phyloP scores from a whole-genome alignment of 2,113 vertebrate genomes.

The Aegotheles bennettii region DNA sequence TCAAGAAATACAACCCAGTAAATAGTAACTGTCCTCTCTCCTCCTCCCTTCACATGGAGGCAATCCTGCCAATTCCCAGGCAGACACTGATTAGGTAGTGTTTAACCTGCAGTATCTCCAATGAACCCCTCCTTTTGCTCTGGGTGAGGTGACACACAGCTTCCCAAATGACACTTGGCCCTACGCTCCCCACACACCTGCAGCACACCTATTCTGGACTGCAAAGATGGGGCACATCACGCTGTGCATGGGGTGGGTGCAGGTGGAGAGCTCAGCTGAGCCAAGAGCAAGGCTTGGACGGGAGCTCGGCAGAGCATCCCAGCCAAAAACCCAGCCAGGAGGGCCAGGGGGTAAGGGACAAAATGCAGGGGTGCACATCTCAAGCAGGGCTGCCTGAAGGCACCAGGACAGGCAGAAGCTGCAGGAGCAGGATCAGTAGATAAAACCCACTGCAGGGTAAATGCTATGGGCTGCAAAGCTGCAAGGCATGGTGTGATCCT shows the following conservation, averaged over 20 bases:
- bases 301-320: background rate
- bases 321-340: too few relatives aligned
- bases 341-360: accelerated
- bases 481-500: accelerated
- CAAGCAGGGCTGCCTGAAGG: background rate
- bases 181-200: background rate
- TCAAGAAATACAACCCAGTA: background rate
- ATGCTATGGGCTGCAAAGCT: accelerated
- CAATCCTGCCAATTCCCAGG: background rate
- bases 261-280: background rate
- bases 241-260: accelerated
- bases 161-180: background rate
- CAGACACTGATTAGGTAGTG: background rate
- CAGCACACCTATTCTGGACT: background rate
- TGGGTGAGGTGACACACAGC: background rate
- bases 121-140: background rate
- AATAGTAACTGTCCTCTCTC: background rate
- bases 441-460: background rate
- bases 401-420: background rate
- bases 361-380: background rate
- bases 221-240: background rate
- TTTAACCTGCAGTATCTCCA: background rate
- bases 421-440: accelerated
- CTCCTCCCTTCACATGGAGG: background rate
- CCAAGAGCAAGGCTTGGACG: background rate